phyloP scores from a whole-genome alignment of 2,888 invertebrate genomes.

The Chalcosyrphus nemorum region DNA sequence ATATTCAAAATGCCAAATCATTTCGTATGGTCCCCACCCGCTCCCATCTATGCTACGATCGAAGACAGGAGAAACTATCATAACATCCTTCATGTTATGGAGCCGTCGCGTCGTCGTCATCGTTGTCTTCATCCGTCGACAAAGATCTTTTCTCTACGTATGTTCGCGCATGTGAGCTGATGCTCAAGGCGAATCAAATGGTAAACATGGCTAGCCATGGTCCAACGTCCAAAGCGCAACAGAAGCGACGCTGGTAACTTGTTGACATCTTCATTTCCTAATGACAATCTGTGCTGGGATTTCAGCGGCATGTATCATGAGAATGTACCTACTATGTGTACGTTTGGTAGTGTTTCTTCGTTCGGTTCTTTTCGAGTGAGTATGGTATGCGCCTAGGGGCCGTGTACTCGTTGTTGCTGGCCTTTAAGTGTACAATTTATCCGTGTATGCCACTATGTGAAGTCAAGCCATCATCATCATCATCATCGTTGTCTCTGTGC shows the following conservation, averaged over 20 bases:
- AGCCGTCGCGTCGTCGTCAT: too few relatives aligned
- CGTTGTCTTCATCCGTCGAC: too few relatives aligned
- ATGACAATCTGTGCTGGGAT: constrained; percentile 69
- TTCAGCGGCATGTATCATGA: constrained; percentile 41
- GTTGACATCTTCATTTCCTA: constrained; percentile 73
- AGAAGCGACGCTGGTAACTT: constrained; percentile 72
- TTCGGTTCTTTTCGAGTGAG: constrained; percentile 28
- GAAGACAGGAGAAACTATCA: constrained; percentile 60
- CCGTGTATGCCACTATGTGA: constrained; percentile 71
- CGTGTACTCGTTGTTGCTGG: constrained; percentile 26
- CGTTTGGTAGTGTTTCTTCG: constrained; percentile 34
- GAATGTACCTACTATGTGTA: too few relatives aligned
- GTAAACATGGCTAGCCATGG: constrained; percentile 58
- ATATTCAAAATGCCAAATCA: constrained; percentile 72
- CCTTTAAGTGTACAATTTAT: constrained; percentile 59
- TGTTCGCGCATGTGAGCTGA: constrained; percentile 42
- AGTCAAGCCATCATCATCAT: constrained; percentile 63
- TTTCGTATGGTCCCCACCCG: constrained; percentile 45
- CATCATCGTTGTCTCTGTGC: constrained; percentile 33
- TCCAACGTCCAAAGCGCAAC: constrained; percentile 49
- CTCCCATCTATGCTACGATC: too few relatives aligned
- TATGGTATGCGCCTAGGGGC: constrained; percentile 20
- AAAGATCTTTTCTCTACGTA: constrained; percentile 32
- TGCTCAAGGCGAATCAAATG: constrained; percentile 44
- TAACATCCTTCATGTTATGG: constrained; percentile 63